Percentiles rank a stretch among this genome's conserved stretches.
Evolutionary conservation across 2,113 vertebrate genomes (phyloP).

Genomic region (Python bivittatus): DNA sequence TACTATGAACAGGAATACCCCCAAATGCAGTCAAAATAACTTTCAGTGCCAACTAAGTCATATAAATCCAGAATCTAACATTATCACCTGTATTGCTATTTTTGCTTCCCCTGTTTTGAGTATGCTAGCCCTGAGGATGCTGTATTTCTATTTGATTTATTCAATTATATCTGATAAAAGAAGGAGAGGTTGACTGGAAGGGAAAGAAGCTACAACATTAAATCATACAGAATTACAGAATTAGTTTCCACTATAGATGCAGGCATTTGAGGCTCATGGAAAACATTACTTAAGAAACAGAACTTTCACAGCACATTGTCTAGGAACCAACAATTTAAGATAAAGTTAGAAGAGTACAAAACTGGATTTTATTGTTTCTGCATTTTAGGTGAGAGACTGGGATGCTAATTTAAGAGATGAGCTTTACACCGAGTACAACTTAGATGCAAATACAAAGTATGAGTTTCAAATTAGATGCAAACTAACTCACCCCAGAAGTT

Average conservation of each 20-base stretch:
- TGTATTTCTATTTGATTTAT: background rate
- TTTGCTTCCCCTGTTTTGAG: background rate
- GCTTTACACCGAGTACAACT: constrained; percentile 28
- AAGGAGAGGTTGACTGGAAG: background rate
- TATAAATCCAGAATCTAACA: background rate
- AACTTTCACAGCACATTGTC: background rate
- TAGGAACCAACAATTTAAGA: background rate
- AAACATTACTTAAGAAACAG: background rate
- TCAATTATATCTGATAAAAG: background rate
- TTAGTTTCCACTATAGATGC: no score
- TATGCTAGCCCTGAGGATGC: background rate
- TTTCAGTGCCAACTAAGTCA: background rate
- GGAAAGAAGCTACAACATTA: background rate
- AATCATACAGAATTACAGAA: background rate
- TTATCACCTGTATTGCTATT: background rate
- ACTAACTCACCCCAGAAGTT: constrained; percentile 1
- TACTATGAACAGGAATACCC: background rate
- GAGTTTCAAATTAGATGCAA: constrained; percentile 73
- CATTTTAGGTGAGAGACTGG: constrained; percentile 55
- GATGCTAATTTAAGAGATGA: rapidly evolving
- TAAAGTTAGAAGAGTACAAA: background rate
- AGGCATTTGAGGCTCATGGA: background rate
- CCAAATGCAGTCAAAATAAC: background rate
- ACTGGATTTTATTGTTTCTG: background rate
- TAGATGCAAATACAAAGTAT: constrained; percentile 63